Base-by-base conservation (phyloP, 2,888 invertebrate species). In the Caradrina kadenii region DNA sequence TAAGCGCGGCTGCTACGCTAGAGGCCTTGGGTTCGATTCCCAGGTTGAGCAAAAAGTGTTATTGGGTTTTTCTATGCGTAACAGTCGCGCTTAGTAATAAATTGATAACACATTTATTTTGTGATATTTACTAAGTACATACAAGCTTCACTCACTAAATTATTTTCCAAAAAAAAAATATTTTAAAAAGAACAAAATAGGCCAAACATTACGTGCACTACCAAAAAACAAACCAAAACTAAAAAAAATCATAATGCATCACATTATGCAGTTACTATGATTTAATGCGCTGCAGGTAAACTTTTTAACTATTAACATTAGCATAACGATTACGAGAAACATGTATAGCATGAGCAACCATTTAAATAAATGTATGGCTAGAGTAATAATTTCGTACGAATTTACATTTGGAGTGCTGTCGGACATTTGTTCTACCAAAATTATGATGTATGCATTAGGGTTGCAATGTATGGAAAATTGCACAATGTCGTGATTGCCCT, bases 381-480 rank as follows among this genome's bases (percentile, higher is more conserved):
- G 26, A 65, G 70, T 63, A 68, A 70, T 73, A 61, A 71, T 82
- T 80, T 72, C 8, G 39, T 60, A 53, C 1, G 19, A 65, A 82
- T 81, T 79, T 76, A 73, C 71, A 81, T 81, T 59, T 56, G 60
- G 64, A 50, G 35, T 68, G 48, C 35, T 69, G 59, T 65, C 60
- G 42, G 45, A 49, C 17, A 50, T 73, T 63, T 56, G 59, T 17
- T 26, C 55, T 6, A 59, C 72, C 21, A 11, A 76, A 76, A 74
- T 62, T 58, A 67, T 72, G 61, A 63, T 62, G 42, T 68, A 53
- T 73, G 55, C 74, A 77, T n/a, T 48, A 59, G 52, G 22, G 31
- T 45, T 66, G 68, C 67, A 58, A 54, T 69, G 79, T 72, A 66
- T 71, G 56, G 70, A 65, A 77, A 78, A 82, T 80, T 72, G 60